Percentiles rank a stretch among this genome's conserved stretches.
Evolutionary conservation across 2,113 vertebrate species (phyloP).

Genomic region (Anhinga rufa): DNA sequence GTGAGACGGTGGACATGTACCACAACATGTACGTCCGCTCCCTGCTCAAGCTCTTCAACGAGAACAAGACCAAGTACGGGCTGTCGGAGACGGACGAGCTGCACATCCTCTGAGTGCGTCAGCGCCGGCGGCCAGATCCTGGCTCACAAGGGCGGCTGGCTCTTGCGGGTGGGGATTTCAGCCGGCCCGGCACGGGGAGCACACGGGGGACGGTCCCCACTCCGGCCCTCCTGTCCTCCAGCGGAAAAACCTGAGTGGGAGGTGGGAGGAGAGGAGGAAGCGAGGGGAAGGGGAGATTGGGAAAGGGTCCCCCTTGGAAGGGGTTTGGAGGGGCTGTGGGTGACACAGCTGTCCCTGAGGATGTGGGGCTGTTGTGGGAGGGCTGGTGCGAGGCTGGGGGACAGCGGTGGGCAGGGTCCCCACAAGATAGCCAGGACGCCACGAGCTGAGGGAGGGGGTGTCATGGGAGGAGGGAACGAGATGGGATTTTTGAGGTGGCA

Average conservation of each 20-base stretch:
- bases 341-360: neutral
- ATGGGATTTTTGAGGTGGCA: neutral
- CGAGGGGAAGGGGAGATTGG: neutral
- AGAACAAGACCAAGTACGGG: constrained; percentile 65
- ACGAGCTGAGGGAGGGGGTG: neutral
- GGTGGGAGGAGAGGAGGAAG: neutral
- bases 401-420: neutral
- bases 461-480: neutral
- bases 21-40: constrained; percentile 42
- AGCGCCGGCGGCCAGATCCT: neutral
- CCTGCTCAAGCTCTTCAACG: constrained; percentile 64
- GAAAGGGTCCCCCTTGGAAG: neutral
- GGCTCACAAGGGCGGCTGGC: neutral
- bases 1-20: constrained; percentile 53
- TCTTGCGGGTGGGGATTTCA: neutral
- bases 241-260: neutral
- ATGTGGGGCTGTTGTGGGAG: neutral
- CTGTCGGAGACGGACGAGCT: constrained; percentile 33
- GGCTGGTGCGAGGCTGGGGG: neutral
- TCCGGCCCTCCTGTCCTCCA: neutral
- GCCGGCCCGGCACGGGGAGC: neutral
- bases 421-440: neutral
- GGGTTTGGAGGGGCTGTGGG: neutral
- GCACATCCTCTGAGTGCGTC: constrained; percentile 33
- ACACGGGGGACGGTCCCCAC: accelerated